phyloP scores from a whole-genome alignment of 2,888 invertebrate species.

The Chydorus sphaericus region DNA sequence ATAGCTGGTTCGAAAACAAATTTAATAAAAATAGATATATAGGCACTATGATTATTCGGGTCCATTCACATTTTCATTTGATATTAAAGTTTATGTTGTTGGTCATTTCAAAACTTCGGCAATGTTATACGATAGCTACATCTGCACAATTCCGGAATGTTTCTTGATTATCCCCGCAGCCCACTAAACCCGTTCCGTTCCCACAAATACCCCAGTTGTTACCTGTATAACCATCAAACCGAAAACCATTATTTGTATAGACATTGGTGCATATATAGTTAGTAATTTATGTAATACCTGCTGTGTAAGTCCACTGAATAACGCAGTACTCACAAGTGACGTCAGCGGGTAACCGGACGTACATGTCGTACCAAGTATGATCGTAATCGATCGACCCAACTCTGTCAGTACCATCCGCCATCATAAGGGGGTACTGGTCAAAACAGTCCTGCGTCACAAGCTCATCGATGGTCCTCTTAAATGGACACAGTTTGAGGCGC shows the following conservation, averaged over 20 bases:
- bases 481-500: slow-evolving; percentile 20
- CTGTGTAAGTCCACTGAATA: slow-evolving; percentile 39
- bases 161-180: slow-evolving; percentile 18
- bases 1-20: too few species aligned
- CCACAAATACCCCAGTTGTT: slow-evolving; percentile 18
- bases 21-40: too few species aligned
- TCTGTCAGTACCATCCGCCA: not conserved
- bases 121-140: slow-evolving; percentile 7
- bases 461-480: slow-evolving; percentile 19
- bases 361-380: slow-evolving; percentile 22
- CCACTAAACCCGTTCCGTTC: slow-evolving; percentile 17
- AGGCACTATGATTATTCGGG: too few species aligned
- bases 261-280: too few species aligned
- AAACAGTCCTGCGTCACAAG: slow-evolving; percentile 40
- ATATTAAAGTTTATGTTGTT: too few species aligned
- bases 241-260: not conserved
- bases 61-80: too few species aligned
- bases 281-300: slow-evolving; percentile 25
- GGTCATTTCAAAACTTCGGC: too few species aligned
- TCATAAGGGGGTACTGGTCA: slow-evolving; percentile 22
- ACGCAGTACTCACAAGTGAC: slow-evolving; percentile 39
- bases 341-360: slow-evolving; percentile 30
- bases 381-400: not conserved
- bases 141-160: slow-evolving; percentile 18
- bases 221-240: slow-evolving; percentile 5